Percentiles rank a stretch among this genome's conserved stretches.
These are phyloP conservation scores for Eupithecia dodoneata DNA, from an alignment of 2,888 invertebrate genomes.

Conservation along the genomic window DNA sequence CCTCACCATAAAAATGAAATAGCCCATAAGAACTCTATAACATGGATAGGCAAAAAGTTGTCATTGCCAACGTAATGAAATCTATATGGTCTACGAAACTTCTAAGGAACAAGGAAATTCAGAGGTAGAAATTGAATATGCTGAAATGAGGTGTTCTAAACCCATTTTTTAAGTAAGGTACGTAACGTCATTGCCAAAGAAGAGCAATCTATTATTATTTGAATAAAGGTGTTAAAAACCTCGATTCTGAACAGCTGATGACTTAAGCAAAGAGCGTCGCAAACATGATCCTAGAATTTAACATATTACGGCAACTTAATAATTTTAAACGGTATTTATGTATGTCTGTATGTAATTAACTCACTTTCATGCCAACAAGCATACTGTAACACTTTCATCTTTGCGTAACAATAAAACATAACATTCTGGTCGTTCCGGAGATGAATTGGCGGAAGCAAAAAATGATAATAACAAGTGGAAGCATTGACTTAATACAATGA, in stretches of 20 bases:
- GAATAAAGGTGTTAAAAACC: background rate
- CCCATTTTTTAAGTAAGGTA: too few species aligned
- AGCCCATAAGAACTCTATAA: background rate
- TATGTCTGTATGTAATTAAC: slow-evolving; percentile 67
- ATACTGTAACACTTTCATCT: slow-evolving; percentile 67
- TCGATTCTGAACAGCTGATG: background rate
- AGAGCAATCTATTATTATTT: background rate
- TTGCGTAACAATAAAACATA: slow-evolving; percentile 58
- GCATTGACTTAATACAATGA: slow-evolving; percentile 26
- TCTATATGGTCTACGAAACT: background rate
- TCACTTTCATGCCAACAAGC: slow-evolving; percentile 72
- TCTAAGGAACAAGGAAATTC: background rate
- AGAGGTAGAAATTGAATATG: background rate
- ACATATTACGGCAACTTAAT: slow-evolving; percentile 47
- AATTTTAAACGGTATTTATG: slow-evolving; percentile 36
- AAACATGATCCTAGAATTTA: slow-evolving; percentile 16
- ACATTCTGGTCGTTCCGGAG: slow-evolving; percentile 58
- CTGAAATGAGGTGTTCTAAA: background rate
- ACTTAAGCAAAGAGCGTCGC: background rate
- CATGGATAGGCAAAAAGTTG: background rate
- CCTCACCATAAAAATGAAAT: background rate
- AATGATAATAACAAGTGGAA: slow-evolving; percentile 33
- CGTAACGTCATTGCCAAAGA: background rate
- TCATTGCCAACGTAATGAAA: background rate
- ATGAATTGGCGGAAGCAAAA: slow-evolving; percentile 54